A percentile compares a stretch with the other conserved stretches of the same genome.
Conservation (phyloP, 2,888 invertebrate genomes). For the Apamea sordens region DNA sequence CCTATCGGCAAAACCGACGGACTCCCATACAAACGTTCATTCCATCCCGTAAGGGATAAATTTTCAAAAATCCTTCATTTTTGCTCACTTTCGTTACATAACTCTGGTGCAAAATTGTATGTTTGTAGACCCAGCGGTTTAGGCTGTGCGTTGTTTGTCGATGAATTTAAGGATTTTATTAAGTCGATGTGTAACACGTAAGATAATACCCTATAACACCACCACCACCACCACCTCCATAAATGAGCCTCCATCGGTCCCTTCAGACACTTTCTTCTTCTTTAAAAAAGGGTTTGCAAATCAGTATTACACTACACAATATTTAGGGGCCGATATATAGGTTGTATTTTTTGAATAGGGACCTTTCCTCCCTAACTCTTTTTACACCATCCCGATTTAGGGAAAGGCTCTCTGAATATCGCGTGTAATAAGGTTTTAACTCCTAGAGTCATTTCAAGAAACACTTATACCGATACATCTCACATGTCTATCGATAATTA, state of each 20-base stretch:
- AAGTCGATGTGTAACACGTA: too few relatives aligned
- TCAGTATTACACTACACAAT: too few relatives aligned
- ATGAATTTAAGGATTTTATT: background rate
- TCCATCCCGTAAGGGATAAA: background rate
- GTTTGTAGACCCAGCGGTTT: background rate
- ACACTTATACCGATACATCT: background rate
- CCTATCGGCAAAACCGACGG: background rate
- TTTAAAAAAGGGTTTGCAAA: background rate
- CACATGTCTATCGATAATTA: slow-evolving; percentile 7
- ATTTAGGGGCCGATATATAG: too few relatives aligned
- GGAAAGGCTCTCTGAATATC: too few relatives aligned
- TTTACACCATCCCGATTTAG: too few relatives aligned
- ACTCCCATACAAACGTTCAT: background rate
- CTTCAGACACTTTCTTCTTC: background rate
- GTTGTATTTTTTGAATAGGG: too few relatives aligned
- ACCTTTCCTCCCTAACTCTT: too few relatives aligned
- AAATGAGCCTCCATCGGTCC: too few relatives aligned
- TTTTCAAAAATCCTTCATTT: background rate
- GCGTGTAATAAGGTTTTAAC: too few relatives aligned
- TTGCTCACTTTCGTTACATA: background rate
- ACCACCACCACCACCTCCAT: background rate
- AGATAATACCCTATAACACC: background rate
- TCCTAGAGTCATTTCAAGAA: background rate
- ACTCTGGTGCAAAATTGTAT: background rate
- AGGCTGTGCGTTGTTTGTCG: background rate